Percentiles rank a stretch among this genome's conserved stretches.
Evolutionary conservation across 2,888 invertebrate genomes (phyloP).

Genomic region (Lepidocyrtinus sp.): DNA sequence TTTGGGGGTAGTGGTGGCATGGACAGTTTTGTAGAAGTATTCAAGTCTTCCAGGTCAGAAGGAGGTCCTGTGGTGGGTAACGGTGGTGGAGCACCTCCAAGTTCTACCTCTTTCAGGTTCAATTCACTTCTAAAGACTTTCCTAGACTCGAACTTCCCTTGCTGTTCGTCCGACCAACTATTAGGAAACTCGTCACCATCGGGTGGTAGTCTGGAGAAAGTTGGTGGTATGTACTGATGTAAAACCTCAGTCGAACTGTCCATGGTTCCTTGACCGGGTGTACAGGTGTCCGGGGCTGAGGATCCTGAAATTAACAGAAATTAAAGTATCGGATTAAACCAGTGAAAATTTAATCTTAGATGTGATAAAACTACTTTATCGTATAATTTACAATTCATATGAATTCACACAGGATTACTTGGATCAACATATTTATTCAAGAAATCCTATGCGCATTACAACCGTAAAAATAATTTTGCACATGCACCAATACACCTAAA

Average conservation of each 20-base stretch:
- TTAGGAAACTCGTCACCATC: slow-evolving; percentile 86
- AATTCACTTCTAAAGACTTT: slow-evolving; percentile 65
- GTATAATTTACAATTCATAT: no score
- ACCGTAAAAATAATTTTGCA: neutral
- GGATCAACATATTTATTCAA: neutral
- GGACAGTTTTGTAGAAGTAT: slow-evolving; percentile 60
- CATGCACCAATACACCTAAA: no score
- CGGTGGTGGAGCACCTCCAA: slow-evolving; percentile 63
- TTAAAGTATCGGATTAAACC: slow-evolving; percentile 5
- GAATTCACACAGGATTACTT: neutral
- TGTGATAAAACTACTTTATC: neutral
- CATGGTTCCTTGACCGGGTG: slow-evolving; percentile 59
- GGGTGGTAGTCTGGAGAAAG: slow-evolving; percentile 82
- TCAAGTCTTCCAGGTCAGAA: slow-evolving; percentile 40
- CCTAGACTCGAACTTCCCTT: slow-evolving; percentile 43
- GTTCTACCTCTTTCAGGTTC: slow-evolving; percentile 54
- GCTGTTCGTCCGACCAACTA: slow-evolving; percentile 65
- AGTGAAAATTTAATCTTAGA: neutral
- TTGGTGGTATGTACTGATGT: slow-evolving; percentile 71
- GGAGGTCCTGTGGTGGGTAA: slow-evolving; percentile 66
- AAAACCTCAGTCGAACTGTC: slow-evolving; percentile 67
- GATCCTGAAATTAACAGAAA: slow-evolving; percentile 65
- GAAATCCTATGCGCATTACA: no score
- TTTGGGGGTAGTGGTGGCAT: slow-evolving; percentile 72
- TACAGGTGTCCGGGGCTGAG: slow-evolving; percentile 60